Evolutionary conservation across 1,140 invertebrate genomes (phyloP).

Genomic region (Drosophila persimilis): DNA sequence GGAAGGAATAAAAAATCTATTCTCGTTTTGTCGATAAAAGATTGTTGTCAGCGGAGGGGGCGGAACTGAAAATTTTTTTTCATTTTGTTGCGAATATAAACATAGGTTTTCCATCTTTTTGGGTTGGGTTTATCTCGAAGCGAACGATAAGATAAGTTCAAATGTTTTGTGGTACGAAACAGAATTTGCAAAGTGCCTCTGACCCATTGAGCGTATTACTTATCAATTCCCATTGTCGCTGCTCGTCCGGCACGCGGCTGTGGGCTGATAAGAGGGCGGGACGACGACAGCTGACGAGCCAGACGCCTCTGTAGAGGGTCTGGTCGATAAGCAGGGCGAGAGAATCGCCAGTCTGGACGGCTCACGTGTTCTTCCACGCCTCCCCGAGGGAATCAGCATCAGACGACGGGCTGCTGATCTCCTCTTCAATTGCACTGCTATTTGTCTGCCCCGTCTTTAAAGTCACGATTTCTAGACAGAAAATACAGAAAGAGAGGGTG

Average conservation of each 20-base stretch:
- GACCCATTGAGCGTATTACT: slow-evolving; percentile 50
- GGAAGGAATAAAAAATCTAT: slow-evolving; percentile 1
- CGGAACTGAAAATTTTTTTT: slow-evolving; percentile 21
- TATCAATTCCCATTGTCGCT: slow-evolving; percentile 48
- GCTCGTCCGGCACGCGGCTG: slow-evolving; percentile 61
- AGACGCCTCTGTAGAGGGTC: slow-evolving; percentile 45
- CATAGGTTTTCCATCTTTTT: slow-evolving; percentile 29
- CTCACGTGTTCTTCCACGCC: slow-evolving; percentile 65
- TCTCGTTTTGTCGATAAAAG: slow-evolving; percentile 1
- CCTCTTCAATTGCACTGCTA: slow-evolving; percentile 31
- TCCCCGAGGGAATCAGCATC: slow-evolving; percentile 1
- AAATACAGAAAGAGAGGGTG: slow-evolving; percentile 7
- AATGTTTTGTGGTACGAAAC: slow-evolving; percentile 23
- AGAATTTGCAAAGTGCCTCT: slow-evolving; percentile 54
- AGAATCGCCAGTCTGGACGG: slow-evolving; percentile 9
- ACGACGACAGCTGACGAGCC: slow-evolving; percentile 35
- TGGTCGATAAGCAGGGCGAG: slow-evolving; percentile 33
- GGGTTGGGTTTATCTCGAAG: slow-evolving; percentile 25
- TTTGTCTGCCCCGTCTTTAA: slow-evolving; percentile 22
- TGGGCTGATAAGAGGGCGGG: slow-evolving; percentile 50
- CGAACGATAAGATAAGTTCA: slow-evolving; percentile 43
- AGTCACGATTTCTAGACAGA: slow-evolving; percentile 53
- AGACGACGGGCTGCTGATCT: slow-evolving; percentile 10
- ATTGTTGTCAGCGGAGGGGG: slow-evolving; percentile 17
- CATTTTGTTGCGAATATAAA: background rate